Conservation (phyloP, 2,113 vertebrate genomes). For the Heptranchias perlo region DNA sequence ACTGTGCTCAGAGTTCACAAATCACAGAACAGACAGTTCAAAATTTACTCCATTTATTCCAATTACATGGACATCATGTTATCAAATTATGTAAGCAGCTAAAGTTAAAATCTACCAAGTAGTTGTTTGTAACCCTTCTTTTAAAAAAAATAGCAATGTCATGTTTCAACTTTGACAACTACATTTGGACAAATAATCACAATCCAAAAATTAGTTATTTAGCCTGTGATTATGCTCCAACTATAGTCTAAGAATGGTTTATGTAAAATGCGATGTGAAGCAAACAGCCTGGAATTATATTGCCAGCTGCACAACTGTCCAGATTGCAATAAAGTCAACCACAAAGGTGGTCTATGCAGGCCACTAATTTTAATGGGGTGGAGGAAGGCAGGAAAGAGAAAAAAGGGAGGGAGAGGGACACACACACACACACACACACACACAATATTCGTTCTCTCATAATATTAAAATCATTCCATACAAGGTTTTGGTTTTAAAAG, state of each 20-base stretch:
- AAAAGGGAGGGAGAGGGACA: neutral
- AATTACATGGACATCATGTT: neutral
- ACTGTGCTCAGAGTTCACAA: neutral
- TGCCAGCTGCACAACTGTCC: neutral
- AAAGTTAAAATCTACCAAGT: neutral
- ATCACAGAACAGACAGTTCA: neutral
- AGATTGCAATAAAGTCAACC: neutral
- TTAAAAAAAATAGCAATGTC: neutral
- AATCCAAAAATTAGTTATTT: neutral
- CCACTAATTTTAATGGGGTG: neutral
- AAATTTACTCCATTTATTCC: neutral
- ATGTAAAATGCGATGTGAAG: neutral
- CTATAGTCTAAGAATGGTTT: neutral
- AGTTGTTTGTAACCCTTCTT: neutral
- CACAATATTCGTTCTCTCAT: neutral
- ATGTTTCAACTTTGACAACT: neutral
- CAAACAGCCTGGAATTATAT: neutral
- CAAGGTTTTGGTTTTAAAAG: neutral
- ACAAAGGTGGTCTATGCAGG: neutral
- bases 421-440: neutral
- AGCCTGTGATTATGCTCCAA: neutral
- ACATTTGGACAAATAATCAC: neutral
- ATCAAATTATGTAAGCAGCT: neutral
- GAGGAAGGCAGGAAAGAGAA: too few relatives aligned
- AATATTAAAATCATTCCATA: neutral